Evolutionary conservation across 2,797 vertebrate species (phyloP), one percentile per base, ranked within the genome.

Genomic region (Netta rufina): DNA sequence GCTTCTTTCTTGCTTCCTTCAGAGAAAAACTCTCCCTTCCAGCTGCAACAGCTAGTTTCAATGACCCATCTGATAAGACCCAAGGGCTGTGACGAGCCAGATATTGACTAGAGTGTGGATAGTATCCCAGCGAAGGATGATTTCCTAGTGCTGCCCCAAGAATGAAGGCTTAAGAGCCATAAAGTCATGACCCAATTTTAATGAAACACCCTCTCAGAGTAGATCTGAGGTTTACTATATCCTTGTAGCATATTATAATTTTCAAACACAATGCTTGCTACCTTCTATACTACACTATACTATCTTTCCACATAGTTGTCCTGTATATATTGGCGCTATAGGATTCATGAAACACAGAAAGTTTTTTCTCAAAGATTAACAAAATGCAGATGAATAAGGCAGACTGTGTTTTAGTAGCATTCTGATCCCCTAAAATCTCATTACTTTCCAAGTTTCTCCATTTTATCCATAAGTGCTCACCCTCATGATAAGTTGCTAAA

Each of bases 91-190:
- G 41, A 45, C 9, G 1, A 75, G 9, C 16, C 1, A 3, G 53
- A 47, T 49, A 43, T n/a, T 0, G 1, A 14, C 33, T 49, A 27
- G 25, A 73, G 16, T 2, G 1, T 41, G 18, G 58, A 18, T 33
- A 36, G 18, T 13, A 22, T 84, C 41, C 57, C 5, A 1, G 43
- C 62, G 33, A 83, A 49, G 11, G 77, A 16, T 0, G 2, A 14
- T 62, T 80, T 38, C 25, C 41, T 9, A 9, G 47, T 33, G 22
- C 47, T 81, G 28, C 5, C 19, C 13, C 0, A 0, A 45, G 4
- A 41, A 62, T 36, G 3, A 11, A 64, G 30, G 20, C 64, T 81
- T 20, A 24, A 24, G 67, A 71, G 30, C 14, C 7, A 20, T 36
- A n/a, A 66, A 33, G 38, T 19, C 32, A 36, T 66, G n/a, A 79